phyloP scores from a whole-genome alignment of 30 jellyfish, hydroid and myxozoan species.

The Turritopsis rubra region DNA sequence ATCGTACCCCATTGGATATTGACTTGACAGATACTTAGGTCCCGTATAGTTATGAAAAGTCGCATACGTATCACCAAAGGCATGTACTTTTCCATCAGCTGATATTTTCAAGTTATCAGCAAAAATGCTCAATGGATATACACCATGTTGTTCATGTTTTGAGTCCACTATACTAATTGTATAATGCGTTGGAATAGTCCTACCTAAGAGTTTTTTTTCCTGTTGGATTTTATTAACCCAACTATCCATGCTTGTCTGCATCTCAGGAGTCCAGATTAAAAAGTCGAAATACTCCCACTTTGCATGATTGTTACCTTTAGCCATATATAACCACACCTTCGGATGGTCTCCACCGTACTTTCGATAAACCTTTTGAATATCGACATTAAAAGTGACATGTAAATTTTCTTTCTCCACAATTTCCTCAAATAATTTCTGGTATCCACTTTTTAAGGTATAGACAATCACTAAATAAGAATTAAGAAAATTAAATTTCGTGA shows the following conservation, averaged over 20 bases:
- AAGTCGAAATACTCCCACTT: conserved; percentile 57
- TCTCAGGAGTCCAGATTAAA: conserved; percentile 84
- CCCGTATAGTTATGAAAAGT: conserved; percentile 53
- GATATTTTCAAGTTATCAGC: conserved; percentile 35
- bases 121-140: conserved; percentile 56
- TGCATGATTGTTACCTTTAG: conserved; percentile 18
- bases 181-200: conserved; percentile 34
- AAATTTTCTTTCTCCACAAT: conserved; percentile 52
- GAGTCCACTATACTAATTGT: conserved; percentile 62
- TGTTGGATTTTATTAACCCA: conserved; percentile 28
- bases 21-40: conserved; percentile 39
- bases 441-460: conserved; percentile 58
- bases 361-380: conserved; percentile 40
- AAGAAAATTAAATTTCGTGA: too few relatives aligned
- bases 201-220: conserved; percentile 38
- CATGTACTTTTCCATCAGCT: conserved; percentile 52
- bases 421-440: conserved; percentile 66
- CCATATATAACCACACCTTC: background rate
- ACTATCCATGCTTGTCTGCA: conserved; percentile 37
- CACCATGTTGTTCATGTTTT: conserved; percentile 43
- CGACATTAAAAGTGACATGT: conserved; percentile 32
- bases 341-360: conserved; percentile 5
- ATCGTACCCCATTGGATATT: conserved; percentile 61
- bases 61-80: conserved; percentile 69
- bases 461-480: conserved; percentile 28